phyloP scores from a whole-genome alignment of 2,113 vertebrate species.

The Australoheros scitulus region DNA sequence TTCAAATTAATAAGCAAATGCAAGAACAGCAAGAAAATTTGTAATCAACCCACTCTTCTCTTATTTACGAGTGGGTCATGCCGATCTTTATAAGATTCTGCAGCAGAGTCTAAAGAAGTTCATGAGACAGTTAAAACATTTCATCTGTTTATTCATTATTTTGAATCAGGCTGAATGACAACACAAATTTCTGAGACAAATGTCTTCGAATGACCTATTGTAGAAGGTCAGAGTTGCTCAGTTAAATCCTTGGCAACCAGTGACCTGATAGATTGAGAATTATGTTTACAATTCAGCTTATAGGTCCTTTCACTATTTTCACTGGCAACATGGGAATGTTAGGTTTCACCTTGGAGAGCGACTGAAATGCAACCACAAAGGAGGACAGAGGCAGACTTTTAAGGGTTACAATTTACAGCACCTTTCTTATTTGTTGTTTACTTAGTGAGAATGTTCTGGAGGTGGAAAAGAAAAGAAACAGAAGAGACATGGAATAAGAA shows the following conservation, averaged over 20 bases:
- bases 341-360: slow-evolving; percentile 71
- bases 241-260: slow-evolving; percentile 49
- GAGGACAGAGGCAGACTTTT: slow-evolving; percentile 48
- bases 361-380: slow-evolving; percentile 57
- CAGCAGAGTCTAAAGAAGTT: neutral
- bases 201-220: slow-evolving; percentile 23
- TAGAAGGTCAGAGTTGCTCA: slow-evolving; percentile 36
- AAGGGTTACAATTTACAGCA: slow-evolving; percentile 72
- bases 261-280: slow-evolving; percentile 51
- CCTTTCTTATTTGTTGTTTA: slow-evolving; percentile 66
- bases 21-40: neutral
- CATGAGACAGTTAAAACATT: neutral
- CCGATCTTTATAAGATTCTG: neutral
- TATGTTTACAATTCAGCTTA: slow-evolving; percentile 54
- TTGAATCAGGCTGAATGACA: neutral
- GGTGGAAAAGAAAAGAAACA: slow-evolving; percentile 29
- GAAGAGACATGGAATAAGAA: slow-evolving; percentile 2
- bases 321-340: slow-evolving; percentile 47
- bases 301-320: slow-evolving; percentile 29
- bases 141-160: neutral
- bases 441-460: slow-evolving; percentile 37
- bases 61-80: neutral
- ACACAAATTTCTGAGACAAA: neutral
- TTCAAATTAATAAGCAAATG: neutral
- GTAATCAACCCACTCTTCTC: accelerated